These are phyloP conservation scores for Eupleurogrammus muticus DNA, from an alignment of 2,797 vertebrate species.

Conservation along the genomic window DNA sequence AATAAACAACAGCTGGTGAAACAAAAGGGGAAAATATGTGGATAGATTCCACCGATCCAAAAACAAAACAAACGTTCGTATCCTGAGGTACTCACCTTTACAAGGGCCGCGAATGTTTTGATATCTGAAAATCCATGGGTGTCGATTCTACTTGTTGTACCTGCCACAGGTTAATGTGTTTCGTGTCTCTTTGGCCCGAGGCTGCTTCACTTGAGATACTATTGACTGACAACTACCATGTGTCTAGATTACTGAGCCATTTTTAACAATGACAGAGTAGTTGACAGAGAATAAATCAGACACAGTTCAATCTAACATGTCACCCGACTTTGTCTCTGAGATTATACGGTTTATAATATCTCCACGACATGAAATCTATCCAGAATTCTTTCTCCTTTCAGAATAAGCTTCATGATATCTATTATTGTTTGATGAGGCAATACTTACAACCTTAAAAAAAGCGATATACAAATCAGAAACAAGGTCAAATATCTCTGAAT, in stretches of 20 bases:
- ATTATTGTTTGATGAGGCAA: not conserved
- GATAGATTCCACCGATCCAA: slow-evolving; percentile 10
- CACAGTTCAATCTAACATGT: not conserved
- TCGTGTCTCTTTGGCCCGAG: slow-evolving; percentile 1
- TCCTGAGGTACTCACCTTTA: slow-evolving; percentile 25
- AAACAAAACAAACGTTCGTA: slow-evolving; percentile 25
- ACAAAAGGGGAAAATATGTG: slow-evolving; percentile 36
- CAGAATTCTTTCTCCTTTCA: not conserved
- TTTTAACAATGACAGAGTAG: slow-evolving; percentile 12
- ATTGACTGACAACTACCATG: slow-evolving; percentile 13
- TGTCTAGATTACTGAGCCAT: not conserved
- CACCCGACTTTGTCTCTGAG: not conserved
- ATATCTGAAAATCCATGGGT: slow-evolving; percentile 40
- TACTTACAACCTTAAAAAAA: too few relatives aligned
- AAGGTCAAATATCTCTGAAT: not conserved
- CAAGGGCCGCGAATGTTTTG: slow-evolving; percentile 33
- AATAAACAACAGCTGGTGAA: slow-evolving; percentile 48
- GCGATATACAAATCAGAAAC: not conserved
- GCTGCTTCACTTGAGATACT: slow-evolving; percentile 7
- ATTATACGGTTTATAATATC: not conserved
- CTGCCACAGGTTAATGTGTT: slow-evolving; percentile 21
- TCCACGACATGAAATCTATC: not conserved
- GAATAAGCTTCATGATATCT: not conserved
- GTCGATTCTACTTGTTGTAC: slow-evolving; percentile 6
- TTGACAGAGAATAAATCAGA: not conserved